These are phyloP conservation scores for Brassicogethes aeneus DNA, from an alignment of 2,888 invertebrate species.

Conservation along the genomic window DNA sequence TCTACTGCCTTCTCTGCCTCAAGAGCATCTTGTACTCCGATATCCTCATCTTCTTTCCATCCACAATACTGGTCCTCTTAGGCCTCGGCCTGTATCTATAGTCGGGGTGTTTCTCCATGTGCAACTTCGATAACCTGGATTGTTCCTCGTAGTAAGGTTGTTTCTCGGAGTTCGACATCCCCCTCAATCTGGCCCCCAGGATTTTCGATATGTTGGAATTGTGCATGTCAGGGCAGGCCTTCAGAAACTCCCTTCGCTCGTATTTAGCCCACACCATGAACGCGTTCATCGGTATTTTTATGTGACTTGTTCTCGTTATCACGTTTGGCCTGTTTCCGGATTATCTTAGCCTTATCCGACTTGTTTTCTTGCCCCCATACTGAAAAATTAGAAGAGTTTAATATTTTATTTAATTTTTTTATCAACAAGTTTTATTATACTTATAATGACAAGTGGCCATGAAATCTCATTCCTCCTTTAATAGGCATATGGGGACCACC, in stretches of 20 bases:
- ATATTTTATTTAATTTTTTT: too few relatives aligned
- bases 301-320: slow-evolving; percentile 85
- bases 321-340: slow-evolving; percentile 75
- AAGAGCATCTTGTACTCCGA: slow-evolving; percentile 96
- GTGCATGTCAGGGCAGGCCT: slow-evolving; percentile 99
- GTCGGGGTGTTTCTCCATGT: slow-evolving; percentile 99
- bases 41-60: slow-evolving; percentile 98
- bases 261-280: slow-evolving; percentile 99
- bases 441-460: slow-evolving; percentile 52
- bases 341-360: slow-evolving; percentile 74
- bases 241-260: slow-evolving; percentile 94
- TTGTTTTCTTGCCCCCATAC: slow-evolving; percentile 53
- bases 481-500: slow-evolving; percentile 32
- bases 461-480: slow-evolving; percentile 51
- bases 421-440: too few relatives aligned
- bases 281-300: slow-evolving; percentile 99
- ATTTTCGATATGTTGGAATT: slow-evolving; percentile 99
- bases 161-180: slow-evolving; percentile 97
- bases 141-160: slow-evolving; percentile 99
- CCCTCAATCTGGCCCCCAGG: slow-evolving; percentile 96
- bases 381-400: too few relatives aligned
- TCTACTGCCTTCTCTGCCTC: slow-evolving; percentile 88
- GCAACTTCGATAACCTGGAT: slow-evolving; percentile 89
- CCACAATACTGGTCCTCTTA: slow-evolving; percentile 97
- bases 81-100: slow-evolving; percentile 90